phyloP scores from a whole-genome alignment of 2,797 vertebrate genomes.

The Onychomys leucogaster region DNA sequence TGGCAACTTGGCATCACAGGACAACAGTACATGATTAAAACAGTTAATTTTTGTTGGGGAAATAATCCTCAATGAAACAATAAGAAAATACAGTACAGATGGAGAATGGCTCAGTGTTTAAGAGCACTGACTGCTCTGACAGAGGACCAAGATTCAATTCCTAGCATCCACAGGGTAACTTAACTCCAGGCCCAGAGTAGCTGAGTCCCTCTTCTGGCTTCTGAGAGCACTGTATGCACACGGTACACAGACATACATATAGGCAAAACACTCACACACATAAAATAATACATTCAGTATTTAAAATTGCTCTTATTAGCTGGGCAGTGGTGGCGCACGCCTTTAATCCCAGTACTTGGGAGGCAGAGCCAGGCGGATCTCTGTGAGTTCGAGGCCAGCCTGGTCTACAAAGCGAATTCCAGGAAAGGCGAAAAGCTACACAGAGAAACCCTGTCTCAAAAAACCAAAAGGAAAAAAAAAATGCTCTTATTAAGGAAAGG shows the following conservation, averaged over 20 bases:
- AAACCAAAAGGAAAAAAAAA: no score
- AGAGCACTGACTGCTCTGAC: background rate
- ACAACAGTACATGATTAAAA: background rate
- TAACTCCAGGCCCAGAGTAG: background rate
- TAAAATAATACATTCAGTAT: background rate
- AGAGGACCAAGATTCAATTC: background rate
- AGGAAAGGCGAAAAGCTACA: no score
- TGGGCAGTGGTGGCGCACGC: no score
- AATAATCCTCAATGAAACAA: background rate
- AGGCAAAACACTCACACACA: background rate
- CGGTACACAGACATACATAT: background rate
- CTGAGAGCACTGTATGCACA: background rate
- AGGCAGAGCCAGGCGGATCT: no score
- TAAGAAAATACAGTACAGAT: background rate
- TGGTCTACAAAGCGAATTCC: no score
- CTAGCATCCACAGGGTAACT: background rate
- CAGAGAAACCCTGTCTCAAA: no score
- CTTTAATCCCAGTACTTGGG: no score
- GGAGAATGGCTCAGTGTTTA: background rate
- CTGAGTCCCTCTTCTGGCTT: background rate
- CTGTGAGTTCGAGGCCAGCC: no score
- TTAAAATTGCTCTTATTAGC: conserved; percentile 27
- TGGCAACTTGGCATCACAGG: conserved; percentile 18
- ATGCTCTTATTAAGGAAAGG: background rate
- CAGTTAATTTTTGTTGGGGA: background rate